Evolutionary conservation across 2,113 vertebrate species (phyloP), one percentile per base, ranked within the genome.

Genomic region (Oryzias curvinotus): DNA sequence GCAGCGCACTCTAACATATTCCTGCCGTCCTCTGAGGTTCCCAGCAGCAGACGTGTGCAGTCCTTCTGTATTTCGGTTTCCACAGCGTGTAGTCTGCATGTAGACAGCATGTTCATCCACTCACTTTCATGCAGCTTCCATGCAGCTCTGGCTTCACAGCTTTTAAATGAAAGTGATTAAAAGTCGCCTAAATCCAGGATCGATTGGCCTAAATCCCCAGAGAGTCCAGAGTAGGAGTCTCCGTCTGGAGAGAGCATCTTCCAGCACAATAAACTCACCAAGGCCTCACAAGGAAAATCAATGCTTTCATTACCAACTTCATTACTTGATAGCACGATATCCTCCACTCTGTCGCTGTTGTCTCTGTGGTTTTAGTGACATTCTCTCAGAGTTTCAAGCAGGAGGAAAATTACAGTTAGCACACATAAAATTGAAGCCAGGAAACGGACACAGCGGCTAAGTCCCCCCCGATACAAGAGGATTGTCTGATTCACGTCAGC

Each of bases 251-350:
- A 83, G 68, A 61, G 63, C 76, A 52, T 70, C 73, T 71, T 80
- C 73, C 77, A 58, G 65, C 64, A 75, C 71, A 80, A 85, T 81
- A 85, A 84, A 85, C 67, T 59, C 65, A 62, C 15, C 1, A 41
- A 73, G 78, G 75, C 65, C 73, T 64, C 50, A 36, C 26, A 16
- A 68, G 50, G 59, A 62, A 65, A 87, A 90, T 90, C 84, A 43
- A 91, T 89, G 75, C 13, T 68, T 86, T 85, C 77, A 88, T 87
- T 82, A 89, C 82, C 66, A 83, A 70, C 72, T 68, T 81, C 71
- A 85, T 82, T 85, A 80, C 80, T 52, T 48, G 68, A 80, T 68
- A 62, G 62, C 51, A 45, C 60, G 65, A 78, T 65, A 74, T 68
- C 63, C 62, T 62, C 26, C 4, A 7, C 23, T 41, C 64, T 50